Evolutionary conservation across 1,140 invertebrate genomes (phyloP), one percentile per base, ranked within the genome.

Genomic region (Neotoxoptera formosana): DNA sequence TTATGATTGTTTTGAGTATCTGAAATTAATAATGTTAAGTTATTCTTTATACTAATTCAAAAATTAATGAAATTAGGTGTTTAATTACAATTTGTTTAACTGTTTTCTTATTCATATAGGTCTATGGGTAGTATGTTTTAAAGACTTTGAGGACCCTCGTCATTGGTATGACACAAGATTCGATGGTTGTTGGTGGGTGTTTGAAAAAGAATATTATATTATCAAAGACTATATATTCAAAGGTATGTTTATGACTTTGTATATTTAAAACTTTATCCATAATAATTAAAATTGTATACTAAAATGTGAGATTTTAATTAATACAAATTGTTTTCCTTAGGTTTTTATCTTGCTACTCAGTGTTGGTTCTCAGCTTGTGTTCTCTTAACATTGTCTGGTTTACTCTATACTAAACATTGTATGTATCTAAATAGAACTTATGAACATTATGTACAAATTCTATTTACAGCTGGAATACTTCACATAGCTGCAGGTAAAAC

Each of bases 71-170:
- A 17, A 17, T n/a, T 14, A 76, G 4, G 7, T n/a, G 2, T 76
- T 76, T n/a, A n/a, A 76, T 76, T 76, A 76, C 2, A 23, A 84
- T 84, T 84, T 30, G 1, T 87, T n/a, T n/a, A 48, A 48, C 4
- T 87, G 45, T 87, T 88, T 41, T 84, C 34, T 48, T 56, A 9
- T 89, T 4, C 34, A 41, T 41, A 56, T 95, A 98, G 98, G 98
- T 87, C 95, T 99, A n/a, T 99, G 98, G 98, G 96, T 98, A 95
- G 98, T 98, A 1, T 99, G 98, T 95, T 98, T 99, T 94, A 96
- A 97, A 94, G 96, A 97, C 53, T 98, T 98, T 95, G 96, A 97
- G 95, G 98, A 98, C 94, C 96, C 97, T 21, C 96, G 96, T 94
- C 97, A 98, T 95, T 96, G 97, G 94, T 98, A 97, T 94, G 98